Base-by-base conservation (phyloP, 1,140 invertebrate species). In the Micrasema minimum region DNA sequence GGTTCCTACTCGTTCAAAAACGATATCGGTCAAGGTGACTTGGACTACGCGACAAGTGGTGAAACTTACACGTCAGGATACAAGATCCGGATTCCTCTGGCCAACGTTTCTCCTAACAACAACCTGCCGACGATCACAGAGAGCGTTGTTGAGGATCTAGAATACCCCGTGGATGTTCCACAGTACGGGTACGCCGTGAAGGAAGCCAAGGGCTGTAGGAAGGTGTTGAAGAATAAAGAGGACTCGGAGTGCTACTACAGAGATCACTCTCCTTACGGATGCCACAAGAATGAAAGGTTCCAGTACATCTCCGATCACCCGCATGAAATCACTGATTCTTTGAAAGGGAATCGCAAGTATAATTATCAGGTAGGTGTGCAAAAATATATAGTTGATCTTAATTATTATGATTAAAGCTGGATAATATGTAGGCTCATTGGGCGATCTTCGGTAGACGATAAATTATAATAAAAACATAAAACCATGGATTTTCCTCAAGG, bases 311-410 rank as follows among this genome's bases (percentile, higher is more conserved):
- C 66, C 3, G 72, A 73, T 9, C 72, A 31, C 7, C 59, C 70
- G 3, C 22, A 64, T 35, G 74, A 75, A 31, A 62, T 69, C 5
- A 67, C 53, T 2, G 74, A 75, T 20, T 37, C 72, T 4, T 48
- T 71, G 35, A 75, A 75, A 26, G 74, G 61, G 53, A 64, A 65
- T 18, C 45, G 66, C 53, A 72, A 59, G 37, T 71, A 69, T 45
- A 72, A 72, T 16, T 75, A 75, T 67, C 62, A 75, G 74, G 74
- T 75, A 70, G 38, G 69, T 74, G 2, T 31, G n/a, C n/a, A n/a
- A n/a, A n/a, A n/a, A n/a, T n/a, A n/a, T n/a, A n/a, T n/a, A n/a
- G n/a, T n/a, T n/a, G n/a, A n/a, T n/a, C n/a, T n/a, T n/a, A n/a
- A n/a, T n/a, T n/a, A n/a, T n/a, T n/a, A n/a, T n/a, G n/a, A n/a